A percentile compares a stretch with the other conserved stretches of the same genome.
phyloP scores from a whole-genome alignment of 2,888 invertebrate genomes.

The Quadriops clusia region DNA sequence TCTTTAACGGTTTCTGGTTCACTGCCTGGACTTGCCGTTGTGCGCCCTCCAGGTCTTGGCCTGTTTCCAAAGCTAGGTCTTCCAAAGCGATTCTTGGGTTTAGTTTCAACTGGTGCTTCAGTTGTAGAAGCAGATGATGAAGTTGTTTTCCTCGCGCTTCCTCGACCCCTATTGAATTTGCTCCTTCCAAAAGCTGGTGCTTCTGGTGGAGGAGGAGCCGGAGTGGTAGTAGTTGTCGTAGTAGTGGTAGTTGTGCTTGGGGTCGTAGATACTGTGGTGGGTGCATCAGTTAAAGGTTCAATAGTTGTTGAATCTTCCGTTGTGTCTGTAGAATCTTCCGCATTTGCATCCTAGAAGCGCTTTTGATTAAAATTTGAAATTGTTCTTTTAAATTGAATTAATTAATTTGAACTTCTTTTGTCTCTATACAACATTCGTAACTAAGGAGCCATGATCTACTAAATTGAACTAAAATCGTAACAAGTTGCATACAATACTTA shows the following conservation, averaged over 20 bases:
- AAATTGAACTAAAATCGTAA: no score
- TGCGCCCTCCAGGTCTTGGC: conserved; percentile 31
- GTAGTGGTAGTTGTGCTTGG: conserved; percentile 45
- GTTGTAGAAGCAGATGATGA: conserved; percentile 32
- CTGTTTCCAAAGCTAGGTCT: conserved; percentile 38
- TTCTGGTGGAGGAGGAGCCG: conserved; percentile 34
- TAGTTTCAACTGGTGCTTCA: conserved; percentile 25
- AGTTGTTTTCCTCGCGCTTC: conserved; percentile 30
- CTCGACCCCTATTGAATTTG: conserved; percentile 23
- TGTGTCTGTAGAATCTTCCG: conserved; percentile 23
- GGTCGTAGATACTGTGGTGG: conserved; percentile 44
- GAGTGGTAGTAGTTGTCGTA: conserved; percentile 42
- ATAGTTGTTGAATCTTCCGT: conserved; percentile 30
- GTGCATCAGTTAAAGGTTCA: conserved; percentile 38
- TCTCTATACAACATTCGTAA: no score
- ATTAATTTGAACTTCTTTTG: no score
- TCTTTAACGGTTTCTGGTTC: conserved; percentile 33
- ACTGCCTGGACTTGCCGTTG: conserved; percentile 28
- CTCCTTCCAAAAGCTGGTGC: conserved; percentile 24
- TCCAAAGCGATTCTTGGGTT: conserved; percentile 36
- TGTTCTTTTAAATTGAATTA: no score
- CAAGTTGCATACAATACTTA: no score
- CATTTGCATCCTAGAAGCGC: neutral
- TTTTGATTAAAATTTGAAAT: neutral
- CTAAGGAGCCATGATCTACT: no score